phyloP scores from a whole-genome alignment of 2,797 vertebrate genomes.

The Sphaeramia orbicularis region DNA sequence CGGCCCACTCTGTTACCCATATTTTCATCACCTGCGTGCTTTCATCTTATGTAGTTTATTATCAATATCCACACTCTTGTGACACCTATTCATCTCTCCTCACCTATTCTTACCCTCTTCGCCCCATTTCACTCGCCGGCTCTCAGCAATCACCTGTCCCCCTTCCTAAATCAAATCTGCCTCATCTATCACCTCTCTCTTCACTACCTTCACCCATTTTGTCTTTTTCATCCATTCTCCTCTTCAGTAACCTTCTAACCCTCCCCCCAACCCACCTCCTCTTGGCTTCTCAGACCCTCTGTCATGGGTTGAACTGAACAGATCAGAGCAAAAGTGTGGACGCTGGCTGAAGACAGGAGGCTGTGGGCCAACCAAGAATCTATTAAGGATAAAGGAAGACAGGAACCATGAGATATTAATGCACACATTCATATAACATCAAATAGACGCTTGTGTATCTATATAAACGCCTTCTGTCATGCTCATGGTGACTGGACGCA shows the following conservation, averaged over 20 bases:
- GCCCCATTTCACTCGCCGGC: conserved; percentile 58
- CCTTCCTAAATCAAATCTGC: conserved; percentile 59
- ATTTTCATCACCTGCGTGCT: conserved; percentile 50
- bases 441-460: conserved; percentile 5
- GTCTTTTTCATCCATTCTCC: conserved; percentile 42
- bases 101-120: conserved; percentile 60
- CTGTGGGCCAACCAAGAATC: conserved; percentile 35
- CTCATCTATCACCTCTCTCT: conserved; percentile 57
- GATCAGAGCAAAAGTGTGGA: conserved; percentile 28
- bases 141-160: conserved; percentile 59
- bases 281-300: not conserved
- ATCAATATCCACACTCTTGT: conserved; percentile 51
- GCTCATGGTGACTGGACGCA: not conserved
- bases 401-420: conserved; percentile 20
- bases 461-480: conserved; percentile 1
- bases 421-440: conserved; percentile 5
- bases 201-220: conserved; percentile 29
- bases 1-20: conserved; percentile 45
- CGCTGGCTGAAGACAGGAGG: conserved; percentile 43
- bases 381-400: conserved; percentile 26
- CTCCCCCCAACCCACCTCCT: too few species aligned
- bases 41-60: conserved; percentile 57
- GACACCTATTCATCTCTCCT: conserved; percentile 64
- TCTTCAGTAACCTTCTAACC: not conserved
- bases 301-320: conserved; percentile 24